Evolutionary conservation across 2,797 vertebrate genomes (phyloP), one percentile per base, ranked within the genome.

Genomic region (Buceros bicornis): DNA sequence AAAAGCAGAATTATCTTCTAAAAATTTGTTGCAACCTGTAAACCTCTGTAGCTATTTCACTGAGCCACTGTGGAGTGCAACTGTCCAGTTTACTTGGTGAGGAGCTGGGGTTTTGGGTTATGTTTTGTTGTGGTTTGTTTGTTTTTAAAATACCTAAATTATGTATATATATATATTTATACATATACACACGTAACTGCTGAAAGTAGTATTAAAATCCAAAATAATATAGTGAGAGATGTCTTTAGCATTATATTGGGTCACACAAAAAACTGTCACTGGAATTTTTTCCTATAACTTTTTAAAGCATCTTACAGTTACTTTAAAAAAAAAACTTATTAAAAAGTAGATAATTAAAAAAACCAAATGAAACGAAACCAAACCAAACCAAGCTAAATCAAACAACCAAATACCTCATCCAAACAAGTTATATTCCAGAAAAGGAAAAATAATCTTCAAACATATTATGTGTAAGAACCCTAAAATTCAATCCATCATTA

Each of bases 341-440:
- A 7, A 4, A 65, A 82, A 79, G 66, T 48, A 90, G 57, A 62
- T 82, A 73, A 89, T 16, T 42, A 7, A 64, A 50, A 88, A 61
- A 47, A 37, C 3, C 9, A 28, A 22, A 33, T 33, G 33, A 33
- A 33, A 33, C 33, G 33, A 1, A 0, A 2, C 3, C 8, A 40
- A 40, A 22, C 22, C 20, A 48, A 24, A 48, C 11, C 8, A 70
- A 43, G 85, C 25, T 14, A 47, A 33, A 25, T 45, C 2, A 14
- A 60, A 22, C 13, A 16, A 3, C 5, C 33, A 33, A 33, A 33
- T 61, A 8, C 47, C 8, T 76, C 13, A 8, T 6, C 10, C 8
- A 45, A 71, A 73, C 18, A 56, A 47, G 5, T 8, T 77, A 21
- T 58, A 88, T 77, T 77, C n/a, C 14, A 74, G 37, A 82, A 67